Evolutionary conservation across 2,888 invertebrate species (phyloP).

Genomic region (Schizotus pectinicornis): DNA sequence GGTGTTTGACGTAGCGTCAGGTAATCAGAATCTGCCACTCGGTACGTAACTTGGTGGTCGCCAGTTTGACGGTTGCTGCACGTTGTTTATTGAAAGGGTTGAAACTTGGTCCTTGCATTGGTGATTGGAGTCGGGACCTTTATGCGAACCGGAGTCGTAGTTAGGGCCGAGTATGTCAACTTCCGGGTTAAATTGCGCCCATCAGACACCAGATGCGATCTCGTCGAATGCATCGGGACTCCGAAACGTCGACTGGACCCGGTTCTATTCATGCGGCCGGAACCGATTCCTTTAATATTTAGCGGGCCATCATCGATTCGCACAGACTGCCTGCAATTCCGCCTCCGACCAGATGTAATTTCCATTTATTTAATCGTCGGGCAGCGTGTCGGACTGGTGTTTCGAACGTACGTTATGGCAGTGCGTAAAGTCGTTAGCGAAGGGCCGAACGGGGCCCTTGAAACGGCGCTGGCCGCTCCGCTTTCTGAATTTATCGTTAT

Average conservation of each 20-base stretch:
- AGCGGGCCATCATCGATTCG: slow-evolving; percentile 24
- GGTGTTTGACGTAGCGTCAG: too few species aligned
- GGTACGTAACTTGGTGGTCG: not conserved
- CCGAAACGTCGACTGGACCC: too few species aligned
- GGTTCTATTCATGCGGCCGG: slow-evolving; percentile 2
- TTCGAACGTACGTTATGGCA: slow-evolving; percentile 47
- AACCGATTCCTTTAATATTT: slow-evolving; percentile 28
- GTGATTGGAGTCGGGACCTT: too few species aligned
- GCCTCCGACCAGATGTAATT: slow-evolving; percentile 31
- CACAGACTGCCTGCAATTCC: slow-evolving; percentile 15
- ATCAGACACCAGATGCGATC: too few species aligned
- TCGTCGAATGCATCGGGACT: too few species aligned
- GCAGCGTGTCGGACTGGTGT: slow-evolving; percentile 24
- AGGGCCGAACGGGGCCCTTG: slow-evolving; percentile 15
- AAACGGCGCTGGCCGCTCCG: slow-evolving; percentile 14
- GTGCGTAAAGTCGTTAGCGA: slow-evolving; percentile 52
- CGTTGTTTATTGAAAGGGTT: not conserved
- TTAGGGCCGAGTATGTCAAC: slow-evolving; percentile 2
- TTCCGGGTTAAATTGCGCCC: not conserved
- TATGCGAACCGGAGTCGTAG: too few species aligned
- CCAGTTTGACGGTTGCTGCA: not conserved
- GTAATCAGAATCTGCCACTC: too few species aligned
- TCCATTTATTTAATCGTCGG: slow-evolving; percentile 37
- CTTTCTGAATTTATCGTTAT: slow-evolving; percentile 55
- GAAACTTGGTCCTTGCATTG: too few species aligned